Conservation (phyloP, 1,140 invertebrate genomes). For the Idris sp. region DNA sequence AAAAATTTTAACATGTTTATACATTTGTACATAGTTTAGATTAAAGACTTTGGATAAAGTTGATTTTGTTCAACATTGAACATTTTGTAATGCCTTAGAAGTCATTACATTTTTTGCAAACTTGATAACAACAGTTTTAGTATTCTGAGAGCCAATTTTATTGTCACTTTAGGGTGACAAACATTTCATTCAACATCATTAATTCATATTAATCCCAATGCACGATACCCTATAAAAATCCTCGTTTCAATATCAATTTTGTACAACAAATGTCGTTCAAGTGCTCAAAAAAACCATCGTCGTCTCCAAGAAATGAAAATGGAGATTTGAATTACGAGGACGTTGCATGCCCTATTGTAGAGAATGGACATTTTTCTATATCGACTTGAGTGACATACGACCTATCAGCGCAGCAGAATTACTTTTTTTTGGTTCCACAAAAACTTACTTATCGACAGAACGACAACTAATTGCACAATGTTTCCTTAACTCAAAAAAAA, state of each 20-base stretch:
- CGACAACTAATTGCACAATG: too few species aligned
- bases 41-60: too few species aligned
- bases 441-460: not conserved
- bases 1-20: too few species aligned
- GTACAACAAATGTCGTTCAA: too few species aligned
- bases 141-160: slow-evolving; percentile 1
- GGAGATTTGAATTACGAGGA: slow-evolving; percentile 43
- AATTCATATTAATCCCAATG: too few species aligned
- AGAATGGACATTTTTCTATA: slow-evolving; percentile 62
- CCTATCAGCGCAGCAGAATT: slow-evolving; percentile 26
- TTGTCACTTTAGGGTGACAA: slow-evolving; percentile 22
- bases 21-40: too few species aligned
- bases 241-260: too few species aligned
- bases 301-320: slow-evolving; percentile 23
- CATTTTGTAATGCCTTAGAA: too few species aligned
- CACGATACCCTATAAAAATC: slow-evolving; percentile 65
- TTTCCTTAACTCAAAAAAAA: not conserved
- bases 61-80: too few species aligned
- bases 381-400: slow-evolving; percentile 31
- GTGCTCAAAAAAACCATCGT: slow-evolving; percentile 40
- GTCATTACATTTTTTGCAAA: too few species aligned
- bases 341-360: slow-evolving; percentile 64
- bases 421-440: not conserved
- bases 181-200: too few species aligned
- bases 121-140: too few species aligned